A percentile compares a stretch with the other conserved stretches of the same genome.
phyloP scores from a whole-genome alignment of 2,113 vertebrate species.

The Raja brachyura region DNA sequence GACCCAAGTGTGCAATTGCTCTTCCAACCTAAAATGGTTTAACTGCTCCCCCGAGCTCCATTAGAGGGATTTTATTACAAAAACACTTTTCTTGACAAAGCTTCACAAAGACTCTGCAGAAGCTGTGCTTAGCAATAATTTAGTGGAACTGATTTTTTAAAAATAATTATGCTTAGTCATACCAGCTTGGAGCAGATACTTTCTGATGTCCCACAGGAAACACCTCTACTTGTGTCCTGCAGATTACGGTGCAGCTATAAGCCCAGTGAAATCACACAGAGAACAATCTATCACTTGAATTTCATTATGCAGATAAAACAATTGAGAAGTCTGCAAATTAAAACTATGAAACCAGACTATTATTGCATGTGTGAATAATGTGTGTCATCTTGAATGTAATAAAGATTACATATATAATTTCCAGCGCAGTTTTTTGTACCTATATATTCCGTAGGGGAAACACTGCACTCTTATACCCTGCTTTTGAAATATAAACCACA shows the following conservation, averaged over 20 bases:
- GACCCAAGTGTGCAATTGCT: not conserved
- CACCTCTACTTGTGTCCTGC: not conserved
- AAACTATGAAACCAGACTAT: not conserved
- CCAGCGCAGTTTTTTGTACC: not conserved
- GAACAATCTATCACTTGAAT: slow-evolving; percentile 2
- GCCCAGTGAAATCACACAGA: not conserved
- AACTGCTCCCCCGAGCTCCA: not conserved
- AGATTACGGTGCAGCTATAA: not conserved
- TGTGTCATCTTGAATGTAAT: not conserved
- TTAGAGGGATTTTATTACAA: slow-evolving; percentile 6
- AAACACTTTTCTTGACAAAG: not conserved
- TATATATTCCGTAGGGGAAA: not conserved
- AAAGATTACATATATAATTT: not conserved
- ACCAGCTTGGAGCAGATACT: not conserved
- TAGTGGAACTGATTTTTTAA: not conserved
- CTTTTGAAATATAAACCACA: not conserved
- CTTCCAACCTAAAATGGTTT: slow-evolving; percentile 9
- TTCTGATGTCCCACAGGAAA: not conserved
- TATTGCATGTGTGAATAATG: not conserved
- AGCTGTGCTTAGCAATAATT: not conserved
- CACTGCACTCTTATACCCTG: not conserved
- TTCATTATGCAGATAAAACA: not conserved
- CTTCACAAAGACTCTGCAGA: not conserved
- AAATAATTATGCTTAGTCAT: not conserved
- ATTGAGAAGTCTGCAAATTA: not conserved